Conservation (phyloP, 2,888 invertebrate genomes). For the Lordiphosa fenestrarum region DNA sequence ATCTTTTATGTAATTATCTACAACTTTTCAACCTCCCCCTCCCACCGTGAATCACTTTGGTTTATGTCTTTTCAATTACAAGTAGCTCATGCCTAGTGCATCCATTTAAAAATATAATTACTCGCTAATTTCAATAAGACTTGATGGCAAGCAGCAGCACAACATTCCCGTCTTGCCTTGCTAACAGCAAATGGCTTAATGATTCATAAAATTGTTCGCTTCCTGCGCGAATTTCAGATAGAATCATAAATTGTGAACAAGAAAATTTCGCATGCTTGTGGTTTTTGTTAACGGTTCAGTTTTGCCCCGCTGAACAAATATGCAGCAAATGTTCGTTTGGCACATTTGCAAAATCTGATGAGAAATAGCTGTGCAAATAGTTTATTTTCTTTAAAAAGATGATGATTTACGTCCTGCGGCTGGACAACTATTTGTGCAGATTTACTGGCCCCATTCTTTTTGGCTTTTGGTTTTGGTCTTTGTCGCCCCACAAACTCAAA, state of each 20-base stretch:
- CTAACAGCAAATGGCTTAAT: slow-evolving; percentile 41
- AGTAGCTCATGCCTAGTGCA: slow-evolving; percentile 30
- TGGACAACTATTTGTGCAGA: too few relatives aligned
- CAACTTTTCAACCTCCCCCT: too few relatives aligned
- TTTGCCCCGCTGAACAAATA: slow-evolving; percentile 21
- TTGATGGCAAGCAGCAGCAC: slow-evolving; percentile 9
- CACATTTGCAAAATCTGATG: slow-evolving; percentile 49
- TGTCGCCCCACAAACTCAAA: background rate
- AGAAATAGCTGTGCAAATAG: slow-evolving; percentile 16
- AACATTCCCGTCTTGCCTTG: slow-evolving; percentile 20
- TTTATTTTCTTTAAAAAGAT: slow-evolving; percentile 23
- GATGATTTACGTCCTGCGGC: too few relatives aligned
- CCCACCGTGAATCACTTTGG: slow-evolving; percentile 49
- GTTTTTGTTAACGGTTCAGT: slow-evolving; percentile 23
- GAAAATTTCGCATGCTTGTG: slow-evolving; percentile 31
- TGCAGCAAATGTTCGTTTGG: slow-evolving; percentile 47
- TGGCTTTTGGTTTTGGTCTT: background rate
- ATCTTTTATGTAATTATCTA: too few relatives aligned
- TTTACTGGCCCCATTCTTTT: too few relatives aligned
- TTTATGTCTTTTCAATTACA: slow-evolving; percentile 17
- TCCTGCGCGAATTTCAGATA: slow-evolving; percentile 30
- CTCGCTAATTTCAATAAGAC: slow-evolving; percentile 36
- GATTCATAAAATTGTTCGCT: slow-evolving; percentile 55
- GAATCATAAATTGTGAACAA: slow-evolving; percentile 36
- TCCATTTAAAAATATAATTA: slow-evolving; percentile 39